Evolutionary conservation across 1,140 invertebrate genomes (phyloP).

Genomic region (Pogonomyrmex barbatus): DNA sequence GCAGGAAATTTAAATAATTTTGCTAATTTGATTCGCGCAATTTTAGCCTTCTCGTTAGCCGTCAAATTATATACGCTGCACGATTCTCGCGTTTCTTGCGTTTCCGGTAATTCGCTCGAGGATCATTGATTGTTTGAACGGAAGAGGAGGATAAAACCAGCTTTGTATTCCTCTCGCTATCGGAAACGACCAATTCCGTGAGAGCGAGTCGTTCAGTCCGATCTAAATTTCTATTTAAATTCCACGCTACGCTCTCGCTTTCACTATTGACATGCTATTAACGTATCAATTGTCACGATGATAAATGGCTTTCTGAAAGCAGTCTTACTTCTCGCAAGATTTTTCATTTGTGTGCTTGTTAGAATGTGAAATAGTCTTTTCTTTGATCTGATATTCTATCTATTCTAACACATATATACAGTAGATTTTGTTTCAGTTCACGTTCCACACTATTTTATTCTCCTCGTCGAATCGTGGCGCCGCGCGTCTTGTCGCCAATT

Average conservation of each 20-base stretch:
- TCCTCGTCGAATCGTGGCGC: background rate
- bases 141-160: background rate
- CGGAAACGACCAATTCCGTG: constrained; percentile 41
- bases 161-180: background rate
- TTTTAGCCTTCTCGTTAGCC: constrained; percentile 6
- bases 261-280: background rate
- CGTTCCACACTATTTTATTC: background rate
- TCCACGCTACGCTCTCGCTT: constrained; percentile 42
- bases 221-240: constrained; percentile 4
- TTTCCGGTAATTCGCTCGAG: constrained; percentile 24
- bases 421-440: background rate
- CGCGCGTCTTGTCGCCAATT: background rate
- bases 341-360: background rate
- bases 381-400: background rate
- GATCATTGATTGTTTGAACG: constrained; percentile 6
- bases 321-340: background rate
- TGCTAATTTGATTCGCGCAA: constrained; percentile 35
- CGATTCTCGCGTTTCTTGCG: background rate
- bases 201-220: background rate
- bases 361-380: background rate
- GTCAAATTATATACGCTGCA: constrained; percentile 10
- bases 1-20: constrained; percentile 66
- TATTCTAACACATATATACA: constrained; percentile 6
- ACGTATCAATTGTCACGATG: constrained; percentile 3
- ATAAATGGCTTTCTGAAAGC: constrained; percentile 3